Evolutionary conservation across 2,888 invertebrate genomes (phyloP).

Genomic region (Acutogordius australiensis): DNA sequence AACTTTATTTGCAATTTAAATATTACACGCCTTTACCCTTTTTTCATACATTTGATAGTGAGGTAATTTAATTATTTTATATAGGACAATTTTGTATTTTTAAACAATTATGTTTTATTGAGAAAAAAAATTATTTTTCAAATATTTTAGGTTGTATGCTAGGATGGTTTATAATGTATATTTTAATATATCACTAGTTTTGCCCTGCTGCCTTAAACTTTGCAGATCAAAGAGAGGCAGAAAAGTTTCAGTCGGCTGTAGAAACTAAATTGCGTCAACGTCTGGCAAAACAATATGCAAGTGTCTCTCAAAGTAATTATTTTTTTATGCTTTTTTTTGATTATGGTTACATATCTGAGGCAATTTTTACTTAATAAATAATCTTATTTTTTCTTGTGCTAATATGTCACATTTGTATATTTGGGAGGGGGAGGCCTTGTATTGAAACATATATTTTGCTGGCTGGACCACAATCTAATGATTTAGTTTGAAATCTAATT

Average conservation of each 20-base stretch:
- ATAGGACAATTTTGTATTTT: background rate
- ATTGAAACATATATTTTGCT: no score
- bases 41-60: slow-evolving; percentile 9
- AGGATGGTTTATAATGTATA: no score
- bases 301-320: background rate
- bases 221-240: slow-evolving; percentile 9
- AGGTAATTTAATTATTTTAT: background rate
- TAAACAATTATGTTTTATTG: background rate
- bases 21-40: slow-evolving; percentile 6
- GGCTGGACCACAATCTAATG: no score
- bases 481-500: no score
- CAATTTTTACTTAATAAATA: no score
- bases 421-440: no score
- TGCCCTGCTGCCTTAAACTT: slow-evolving; percentile 7
- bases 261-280: slow-evolving; percentile 5
- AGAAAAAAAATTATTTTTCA: background rate
- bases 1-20: slow-evolving; percentile 10
- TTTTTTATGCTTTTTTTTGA: no score
- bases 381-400: no score
- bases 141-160: no score
- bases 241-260: background rate
- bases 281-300: background rate
- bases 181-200: background rate
- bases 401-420: no score
- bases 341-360: no score